Percentiles rank a stretch among this genome's conserved stretches.
Conservation (phyloP, 23 tunicate genomes). For the Diplosoma virens region DNA sequence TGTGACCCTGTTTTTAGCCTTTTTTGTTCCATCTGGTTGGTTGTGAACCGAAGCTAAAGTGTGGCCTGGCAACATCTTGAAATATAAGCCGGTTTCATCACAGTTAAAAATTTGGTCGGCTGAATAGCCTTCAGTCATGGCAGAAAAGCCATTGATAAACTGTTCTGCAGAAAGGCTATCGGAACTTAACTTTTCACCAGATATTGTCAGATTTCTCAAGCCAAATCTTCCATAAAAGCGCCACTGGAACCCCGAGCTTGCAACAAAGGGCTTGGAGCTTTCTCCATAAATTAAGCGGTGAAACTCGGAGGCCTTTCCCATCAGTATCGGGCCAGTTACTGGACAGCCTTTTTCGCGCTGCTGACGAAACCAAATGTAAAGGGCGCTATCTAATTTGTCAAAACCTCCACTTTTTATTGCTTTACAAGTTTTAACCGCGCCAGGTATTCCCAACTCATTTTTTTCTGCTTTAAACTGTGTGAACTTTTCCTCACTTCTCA, state of each 20-base stretch:
- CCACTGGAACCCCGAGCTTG: constrained; percentile 8
- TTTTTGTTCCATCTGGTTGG: constrained; percentile 10
- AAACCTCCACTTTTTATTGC: not conserved
- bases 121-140: not conserved
- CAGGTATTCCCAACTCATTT: too few species aligned
- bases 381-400: not conserved
- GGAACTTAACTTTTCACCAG: constrained; percentile 14
- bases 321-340: not conserved
- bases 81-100: constrained; percentile 3
- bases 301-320: not conserved
- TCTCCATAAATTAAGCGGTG: too few species aligned
- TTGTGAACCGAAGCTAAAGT: not conserved
- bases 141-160: not conserved
- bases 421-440: not conserved
- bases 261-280: not conserved
- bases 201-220: constrained; percentile 5
- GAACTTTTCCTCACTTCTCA: not conserved
- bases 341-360: too few species aligned
- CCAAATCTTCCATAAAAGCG: not conserved
- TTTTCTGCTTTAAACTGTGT: too few species aligned
- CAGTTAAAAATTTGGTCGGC: constrained; percentile 2
- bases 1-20: constrained; percentile 13
- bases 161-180: constrained; percentile 1
- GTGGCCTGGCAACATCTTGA: constrained; percentile 2
- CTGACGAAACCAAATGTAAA: too few species aligned